These are phyloP conservation scores for Apamea epomidion DNA, from an alignment of 2,888 invertebrate genomes.

Conservation along the genomic window DNA sequence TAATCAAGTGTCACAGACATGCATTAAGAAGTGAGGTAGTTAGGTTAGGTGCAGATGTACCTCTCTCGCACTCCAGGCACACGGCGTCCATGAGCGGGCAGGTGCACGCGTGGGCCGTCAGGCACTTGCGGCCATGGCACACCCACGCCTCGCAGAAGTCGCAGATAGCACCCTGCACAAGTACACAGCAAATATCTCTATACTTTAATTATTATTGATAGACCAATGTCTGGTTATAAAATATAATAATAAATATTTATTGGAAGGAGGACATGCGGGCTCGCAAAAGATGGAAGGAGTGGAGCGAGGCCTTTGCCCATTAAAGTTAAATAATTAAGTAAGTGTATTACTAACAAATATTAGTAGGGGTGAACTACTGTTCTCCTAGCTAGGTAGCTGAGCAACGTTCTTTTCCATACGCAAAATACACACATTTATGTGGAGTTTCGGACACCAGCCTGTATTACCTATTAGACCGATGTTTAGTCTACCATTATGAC, in stretches of 20 bases:
- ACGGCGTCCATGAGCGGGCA: slow-evolving; percentile 97
- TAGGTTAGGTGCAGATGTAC: slow-evolving; percentile 65
- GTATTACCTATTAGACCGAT: not conserved
- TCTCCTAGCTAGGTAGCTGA: too few species aligned
- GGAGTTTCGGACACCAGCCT: too few species aligned
- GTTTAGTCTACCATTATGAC: not conserved
- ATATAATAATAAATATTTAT: too few species aligned
- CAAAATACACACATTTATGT: too few species aligned
- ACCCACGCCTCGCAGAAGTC: slow-evolving; percentile 99
- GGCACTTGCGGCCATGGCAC: slow-evolving; percentile 98
- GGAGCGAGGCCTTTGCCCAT: too few species aligned
- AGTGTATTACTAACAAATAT: too few species aligned
- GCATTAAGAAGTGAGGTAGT: not conserved
- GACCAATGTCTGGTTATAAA: not conserved
- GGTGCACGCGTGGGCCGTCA: slow-evolving; percentile 96
- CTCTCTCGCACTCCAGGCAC: slow-evolving; percentile 97
- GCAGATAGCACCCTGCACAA: slow-evolving; percentile 96
- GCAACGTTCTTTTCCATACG: too few species aligned
- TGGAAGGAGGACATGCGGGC: too few species aligned
- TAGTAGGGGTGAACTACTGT: too few species aligned
- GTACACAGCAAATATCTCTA: not conserved
- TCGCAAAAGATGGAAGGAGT: too few species aligned
- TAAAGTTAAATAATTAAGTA: too few species aligned
- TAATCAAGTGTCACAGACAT: not conserved
- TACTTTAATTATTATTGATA: not conserved